Conservation (phyloP, 2,113 vertebrate genomes). For the Thamnophis sirtalis region DNA sequence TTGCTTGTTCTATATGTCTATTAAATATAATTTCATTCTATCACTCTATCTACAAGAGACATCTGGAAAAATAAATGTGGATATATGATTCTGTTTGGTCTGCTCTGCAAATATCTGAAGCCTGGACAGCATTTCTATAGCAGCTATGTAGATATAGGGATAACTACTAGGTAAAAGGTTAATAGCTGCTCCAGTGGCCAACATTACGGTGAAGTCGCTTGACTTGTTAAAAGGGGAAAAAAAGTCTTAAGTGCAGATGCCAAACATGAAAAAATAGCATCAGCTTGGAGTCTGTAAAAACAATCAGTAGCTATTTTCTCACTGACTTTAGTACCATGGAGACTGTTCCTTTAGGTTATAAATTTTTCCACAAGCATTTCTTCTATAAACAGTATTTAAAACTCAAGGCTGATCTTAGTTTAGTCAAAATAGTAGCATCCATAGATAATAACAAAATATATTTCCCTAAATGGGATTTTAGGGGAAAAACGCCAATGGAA, state of each 20-base stretch:
- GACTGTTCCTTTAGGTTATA: not conserved
- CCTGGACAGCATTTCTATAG: not conserved
- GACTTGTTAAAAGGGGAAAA: conserved; percentile 13
- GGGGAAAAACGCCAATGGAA: not conserved
- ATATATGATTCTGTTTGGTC: not conserved
- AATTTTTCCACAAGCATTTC: not conserved
- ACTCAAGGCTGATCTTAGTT: not conserved
- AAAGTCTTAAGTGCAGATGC: not conserved
- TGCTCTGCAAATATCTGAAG: not conserved
- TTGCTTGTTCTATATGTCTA: not conserved
- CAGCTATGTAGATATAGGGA: conserved; percentile 20
- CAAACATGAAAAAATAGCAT: not conserved
- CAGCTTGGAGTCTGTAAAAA: not conserved
- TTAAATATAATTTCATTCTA: not conserved
- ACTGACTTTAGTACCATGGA: not conserved
- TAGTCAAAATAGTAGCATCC: not conserved
- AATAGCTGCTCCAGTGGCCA: conserved; percentile 22
- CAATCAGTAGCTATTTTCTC: not conserved
- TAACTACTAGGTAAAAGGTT: conserved; percentile 61
- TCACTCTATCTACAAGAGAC: not conserved
- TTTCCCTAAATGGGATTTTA: not conserved
- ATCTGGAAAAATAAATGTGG: not conserved
- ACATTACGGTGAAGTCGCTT: conserved; percentile 1
- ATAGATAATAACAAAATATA: not conserved
- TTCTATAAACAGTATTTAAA: not conserved